phyloP scores from a whole-genome alignment of 2,888 invertebrate genomes.

The Hybos culiciformis region DNA sequence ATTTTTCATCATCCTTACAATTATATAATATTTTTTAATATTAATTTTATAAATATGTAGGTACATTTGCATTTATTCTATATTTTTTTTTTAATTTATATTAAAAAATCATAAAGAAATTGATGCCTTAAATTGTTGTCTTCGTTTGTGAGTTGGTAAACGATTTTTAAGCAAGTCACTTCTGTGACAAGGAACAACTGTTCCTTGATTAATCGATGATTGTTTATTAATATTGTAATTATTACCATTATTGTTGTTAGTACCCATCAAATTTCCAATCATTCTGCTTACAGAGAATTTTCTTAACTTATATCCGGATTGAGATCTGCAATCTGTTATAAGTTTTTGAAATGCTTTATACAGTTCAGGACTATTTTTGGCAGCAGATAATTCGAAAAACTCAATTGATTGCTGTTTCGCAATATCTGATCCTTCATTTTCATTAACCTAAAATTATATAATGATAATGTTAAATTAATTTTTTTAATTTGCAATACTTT shows the following conservation, averaged over 20 bases:
- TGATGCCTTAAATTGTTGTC: slow-evolving; percentile 45
- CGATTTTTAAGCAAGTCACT: slow-evolving; percentile 44
- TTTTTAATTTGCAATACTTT: too few relatives aligned
- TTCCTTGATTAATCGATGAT: slow-evolving; percentile 38
- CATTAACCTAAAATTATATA: slow-evolving; percentile 61
- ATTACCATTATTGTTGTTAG: too few relatives aligned
- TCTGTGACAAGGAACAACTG: slow-evolving; percentile 45
- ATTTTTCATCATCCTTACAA: too few relatives aligned
- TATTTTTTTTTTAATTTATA: too few relatives aligned
- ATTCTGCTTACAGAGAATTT: slow-evolving; percentile 69
- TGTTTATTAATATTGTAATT: slow-evolving; percentile 21
- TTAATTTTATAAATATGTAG: too few relatives aligned
- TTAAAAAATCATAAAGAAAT: slow-evolving; percentile 61
- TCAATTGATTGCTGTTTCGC: slow-evolving; percentile 55
- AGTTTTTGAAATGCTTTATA: slow-evolving; percentile 59
- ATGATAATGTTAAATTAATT: too few relatives aligned
- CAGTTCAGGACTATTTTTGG: slow-evolving; percentile 60
- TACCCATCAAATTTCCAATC: slow-evolving; percentile 40
- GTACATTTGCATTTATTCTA: too few relatives aligned
- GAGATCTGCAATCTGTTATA: slow-evolving; percentile 50
- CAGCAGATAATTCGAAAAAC: slow-evolving; percentile 70
- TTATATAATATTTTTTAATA: too few relatives aligned
- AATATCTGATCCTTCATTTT: slow-evolving; percentile 53
- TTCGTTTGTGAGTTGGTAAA: slow-evolving; percentile 41
- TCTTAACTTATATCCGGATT: slow-evolving; percentile 45